A percentile compares a stretch with the other conserved stretches of the same genome.
Evolutionary conservation across 2,797 vertebrate species (phyloP).

Genomic region (Macrochelys suwanniensis): DNA sequence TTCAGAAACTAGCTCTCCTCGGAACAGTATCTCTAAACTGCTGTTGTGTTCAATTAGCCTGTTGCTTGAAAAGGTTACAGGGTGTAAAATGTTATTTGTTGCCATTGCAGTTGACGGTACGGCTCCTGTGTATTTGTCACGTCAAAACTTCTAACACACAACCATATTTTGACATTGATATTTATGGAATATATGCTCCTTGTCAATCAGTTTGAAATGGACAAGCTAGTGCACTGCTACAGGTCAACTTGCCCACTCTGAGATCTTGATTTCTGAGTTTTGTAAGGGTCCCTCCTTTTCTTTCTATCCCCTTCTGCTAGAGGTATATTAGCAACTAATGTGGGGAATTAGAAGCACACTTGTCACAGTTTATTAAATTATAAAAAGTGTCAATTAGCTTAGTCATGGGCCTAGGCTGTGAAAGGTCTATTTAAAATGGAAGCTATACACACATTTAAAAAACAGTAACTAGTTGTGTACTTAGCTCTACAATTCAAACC

Average conservation of each 20-base stretch:
- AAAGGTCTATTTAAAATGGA: slow-evolving; percentile 16
- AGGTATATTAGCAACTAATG: slow-evolving; percentile 43
- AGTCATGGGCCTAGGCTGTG: slow-evolving; percentile 30
- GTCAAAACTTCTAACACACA: slow-evolving; percentile 20
- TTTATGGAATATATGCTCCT: slow-evolving; percentile 51
- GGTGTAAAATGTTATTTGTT: slow-evolving; percentile 27
- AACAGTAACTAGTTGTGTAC: neutral
- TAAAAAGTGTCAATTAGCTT: slow-evolving; percentile 67
- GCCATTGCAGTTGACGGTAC: neutral
- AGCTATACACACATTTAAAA: neutral
- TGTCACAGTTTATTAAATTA: slow-evolving; percentile 68
- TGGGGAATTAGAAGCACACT: slow-evolving; percentile 27
- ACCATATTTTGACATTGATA: neutral
- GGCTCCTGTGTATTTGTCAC: slow-evolving; percentile 23
- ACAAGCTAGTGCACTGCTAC: neutral
- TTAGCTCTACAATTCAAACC: neutral
- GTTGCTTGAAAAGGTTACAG: slow-evolving; percentile 43
- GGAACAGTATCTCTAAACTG: slow-evolving; percentile 40
- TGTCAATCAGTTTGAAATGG: slow-evolving; percentile 38
- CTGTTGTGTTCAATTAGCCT: slow-evolving; percentile 26
- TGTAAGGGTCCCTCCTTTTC: neutral
- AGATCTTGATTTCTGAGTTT: neutral
- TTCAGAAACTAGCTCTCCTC: slow-evolving; percentile 25
- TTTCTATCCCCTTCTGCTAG: slow-evolving; percentile 4
- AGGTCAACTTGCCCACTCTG: slow-evolving; percentile 10